Percentiles rank a stretch among this genome's conserved stretches.
Evolutionary conservation across 1,140 invertebrate species (phyloP).

Genomic region (Megalonaias nervosa): DNA sequence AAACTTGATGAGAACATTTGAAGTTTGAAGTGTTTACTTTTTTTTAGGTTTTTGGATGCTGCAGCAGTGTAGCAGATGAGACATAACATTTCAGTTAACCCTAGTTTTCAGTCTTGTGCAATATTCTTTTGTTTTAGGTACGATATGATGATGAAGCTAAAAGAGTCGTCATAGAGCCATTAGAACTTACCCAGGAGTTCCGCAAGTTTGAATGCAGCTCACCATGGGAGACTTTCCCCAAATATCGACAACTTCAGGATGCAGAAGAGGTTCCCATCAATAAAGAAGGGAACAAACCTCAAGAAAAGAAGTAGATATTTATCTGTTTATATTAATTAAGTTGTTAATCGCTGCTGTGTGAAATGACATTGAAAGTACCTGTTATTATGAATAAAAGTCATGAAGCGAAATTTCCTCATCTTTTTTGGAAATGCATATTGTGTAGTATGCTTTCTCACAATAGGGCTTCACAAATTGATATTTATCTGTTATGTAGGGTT

Average conservation of each 20-base stretch:
- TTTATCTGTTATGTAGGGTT: no score
- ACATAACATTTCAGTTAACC: background rate
- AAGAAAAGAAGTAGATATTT: no score
- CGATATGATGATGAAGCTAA: slow-evolving; percentile 98
- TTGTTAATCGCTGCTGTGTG: no score
- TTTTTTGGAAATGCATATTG: no score
- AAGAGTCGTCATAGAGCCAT: slow-evolving; percentile 93
- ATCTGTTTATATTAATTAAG: no score
- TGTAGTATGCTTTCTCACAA: no score
- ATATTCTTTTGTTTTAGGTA: slow-evolving; percentile 75
- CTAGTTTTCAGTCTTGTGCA: background rate
- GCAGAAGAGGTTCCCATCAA: slow-evolving; percentile 7
- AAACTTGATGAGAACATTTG: background rate
- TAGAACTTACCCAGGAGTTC: slow-evolving; percentile 98
- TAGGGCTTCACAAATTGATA: no score
- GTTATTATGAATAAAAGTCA: no score
- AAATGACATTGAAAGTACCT: no score
- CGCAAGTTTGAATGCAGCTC: slow-evolving; percentile 96
- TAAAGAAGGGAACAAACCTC: no score
- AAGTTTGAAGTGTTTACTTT: background rate
- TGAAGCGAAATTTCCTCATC: no score
- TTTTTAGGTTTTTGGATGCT: background rate
- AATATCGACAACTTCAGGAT: slow-evolving; percentile 43
- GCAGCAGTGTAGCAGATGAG: background rate
- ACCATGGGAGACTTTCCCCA: slow-evolving; percentile 97